Evolutionary conservation across 2,888 invertebrate species (phyloP).

Genomic region (Yponomeuta plumbellus): DNA sequence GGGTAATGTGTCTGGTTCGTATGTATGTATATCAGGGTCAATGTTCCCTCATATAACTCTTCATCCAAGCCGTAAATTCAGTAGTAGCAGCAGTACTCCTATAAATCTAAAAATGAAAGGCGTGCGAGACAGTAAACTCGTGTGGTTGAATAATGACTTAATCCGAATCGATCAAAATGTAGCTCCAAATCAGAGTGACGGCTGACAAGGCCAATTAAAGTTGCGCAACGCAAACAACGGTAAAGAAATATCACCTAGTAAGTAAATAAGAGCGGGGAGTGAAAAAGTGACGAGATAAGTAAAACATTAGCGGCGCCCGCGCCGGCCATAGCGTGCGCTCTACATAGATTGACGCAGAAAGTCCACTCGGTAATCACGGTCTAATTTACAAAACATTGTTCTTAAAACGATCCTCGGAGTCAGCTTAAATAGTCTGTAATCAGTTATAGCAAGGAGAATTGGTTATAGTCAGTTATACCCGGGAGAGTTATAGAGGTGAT

Average conservation of each 20-base stretch:
- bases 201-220: background rate
- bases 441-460: too few relatives aligned
- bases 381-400: too few relatives aligned
- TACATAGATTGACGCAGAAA: background rate
- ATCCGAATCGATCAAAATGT: background rate
- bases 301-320: background rate
- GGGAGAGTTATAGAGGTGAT: too few relatives aligned
- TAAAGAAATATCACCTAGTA: background rate
- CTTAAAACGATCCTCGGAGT: too few relatives aligned
- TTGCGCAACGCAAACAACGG: background rate
- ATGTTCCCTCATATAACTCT: too few relatives aligned
- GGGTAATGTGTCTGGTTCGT: background rate
- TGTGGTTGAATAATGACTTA: background rate
- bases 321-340: background rate
- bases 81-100: too few relatives aligned
- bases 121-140: background rate
- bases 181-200: background rate
- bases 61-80: too few relatives aligned
- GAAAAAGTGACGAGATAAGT: slow-evolving; percentile 2
- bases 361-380: background rate
- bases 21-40: too few relatives aligned
- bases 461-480: too few relatives aligned
- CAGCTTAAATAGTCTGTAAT: too few relatives aligned
- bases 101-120: background rate
- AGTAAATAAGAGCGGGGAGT: background rate